phyloP scores from a whole-genome alignment of 2,113 vertebrate genomes.

The Lophotis ruficrista region DNA sequence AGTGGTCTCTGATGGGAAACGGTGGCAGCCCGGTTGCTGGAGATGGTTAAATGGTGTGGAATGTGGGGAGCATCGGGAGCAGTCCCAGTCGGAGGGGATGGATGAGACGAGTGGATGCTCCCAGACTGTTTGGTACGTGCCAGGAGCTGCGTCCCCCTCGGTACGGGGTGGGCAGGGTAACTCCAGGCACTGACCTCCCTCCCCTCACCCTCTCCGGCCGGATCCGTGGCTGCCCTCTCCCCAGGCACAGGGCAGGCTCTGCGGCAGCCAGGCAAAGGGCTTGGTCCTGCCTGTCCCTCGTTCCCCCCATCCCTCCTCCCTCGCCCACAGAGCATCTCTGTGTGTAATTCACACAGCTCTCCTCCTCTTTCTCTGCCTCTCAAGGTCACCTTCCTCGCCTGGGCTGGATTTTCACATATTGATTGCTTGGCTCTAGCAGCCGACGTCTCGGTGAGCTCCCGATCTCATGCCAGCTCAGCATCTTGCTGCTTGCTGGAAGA shows the following conservation, averaged over 20 bases:
- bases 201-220: not conserved
- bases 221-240: not conserved
- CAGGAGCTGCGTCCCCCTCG: not conserved
- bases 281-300: not conserved
- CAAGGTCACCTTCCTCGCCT: conserved; percentile 63
- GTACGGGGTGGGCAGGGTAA: not conserved
- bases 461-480: conserved; percentile 49
- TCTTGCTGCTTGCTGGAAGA: not conserved
- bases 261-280: not conserved
- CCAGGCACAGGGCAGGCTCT: not conserved
- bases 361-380: not conserved
- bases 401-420: conserved; percentile 23
- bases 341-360: not conserved
- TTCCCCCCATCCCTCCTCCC: not conserved
- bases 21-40: not conserved
- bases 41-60: not conserved
- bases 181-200: no score
- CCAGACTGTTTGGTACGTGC: not conserved
- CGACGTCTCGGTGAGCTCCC: not conserved
- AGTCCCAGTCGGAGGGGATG: not conserved
- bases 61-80: not conserved
- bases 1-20: not conserved
- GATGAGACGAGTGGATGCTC: not conserved
- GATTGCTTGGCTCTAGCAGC: conserved; percentile 39
- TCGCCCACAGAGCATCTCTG: not conserved